phyloP scores from a whole-genome alignment of 1,140 invertebrate species.

The Drosophila lacteicornis region DNA sequence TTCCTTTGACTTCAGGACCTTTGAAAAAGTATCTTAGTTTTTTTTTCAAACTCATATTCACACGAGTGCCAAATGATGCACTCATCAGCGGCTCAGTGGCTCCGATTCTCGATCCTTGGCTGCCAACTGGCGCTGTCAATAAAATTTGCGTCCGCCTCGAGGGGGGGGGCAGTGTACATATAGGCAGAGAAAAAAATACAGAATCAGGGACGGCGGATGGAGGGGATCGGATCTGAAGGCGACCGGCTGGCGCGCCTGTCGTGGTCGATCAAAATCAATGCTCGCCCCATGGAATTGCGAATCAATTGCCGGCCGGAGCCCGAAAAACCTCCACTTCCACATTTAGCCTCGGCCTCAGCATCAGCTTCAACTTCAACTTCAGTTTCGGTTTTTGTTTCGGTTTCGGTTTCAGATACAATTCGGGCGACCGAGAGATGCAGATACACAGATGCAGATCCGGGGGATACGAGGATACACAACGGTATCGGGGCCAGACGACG shows the following conservation, averaged over 20 bases:
- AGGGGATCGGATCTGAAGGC: slow-evolving; percentile 6
- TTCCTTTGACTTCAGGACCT: too few species aligned
- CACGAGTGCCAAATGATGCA: slow-evolving; percentile 73
- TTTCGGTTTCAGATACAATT: slow-evolving; percentile 27
- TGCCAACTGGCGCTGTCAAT: slow-evolving; percentile 79
- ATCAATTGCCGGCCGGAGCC: slow-evolving; percentile 63
- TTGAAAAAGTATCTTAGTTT: not conserved
- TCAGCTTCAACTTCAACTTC: slow-evolving; percentile 8
- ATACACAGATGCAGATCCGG: slow-evolving; percentile 38
- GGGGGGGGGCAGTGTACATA: not conserved
- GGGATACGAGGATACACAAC: slow-evolving; percentile 37
- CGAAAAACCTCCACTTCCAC: slow-evolving; percentile 11
- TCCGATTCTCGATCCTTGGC: slow-evolving; percentile 44
- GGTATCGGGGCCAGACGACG: slow-evolving; percentile 29
- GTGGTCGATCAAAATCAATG: slow-evolving; percentile 80
- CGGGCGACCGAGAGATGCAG: slow-evolving; percentile 10
- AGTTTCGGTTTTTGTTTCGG: not conserved
- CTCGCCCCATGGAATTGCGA: slow-evolving; percentile 73
- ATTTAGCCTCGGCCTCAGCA: too few species aligned
- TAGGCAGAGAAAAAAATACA: not conserved
- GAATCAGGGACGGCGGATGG: not conserved
- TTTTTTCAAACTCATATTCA: slow-evolving; percentile 45
- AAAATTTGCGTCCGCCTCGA: slow-evolving; percentile 71
- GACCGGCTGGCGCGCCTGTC: slow-evolving; percentile 70
- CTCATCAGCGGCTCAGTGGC: slow-evolving; percentile 46